These are phyloP conservation scores for Zeugodacus cucurbitae DNA, from an alignment of 1,140 invertebrate species.

Conservation along the genomic window DNA sequence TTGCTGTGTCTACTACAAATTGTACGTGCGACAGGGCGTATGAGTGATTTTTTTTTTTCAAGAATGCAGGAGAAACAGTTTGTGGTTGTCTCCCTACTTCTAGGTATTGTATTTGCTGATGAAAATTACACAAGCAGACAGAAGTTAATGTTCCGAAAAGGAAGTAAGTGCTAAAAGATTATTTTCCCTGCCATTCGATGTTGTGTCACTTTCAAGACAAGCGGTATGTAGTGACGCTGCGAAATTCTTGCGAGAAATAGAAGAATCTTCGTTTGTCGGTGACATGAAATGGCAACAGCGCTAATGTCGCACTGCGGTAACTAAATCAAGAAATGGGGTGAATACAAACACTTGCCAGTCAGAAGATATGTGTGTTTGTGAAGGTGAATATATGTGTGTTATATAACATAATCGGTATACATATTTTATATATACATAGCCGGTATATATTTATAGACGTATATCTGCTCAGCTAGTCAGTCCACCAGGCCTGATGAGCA, in stretches of 20 bases:
- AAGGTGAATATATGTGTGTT: background rate
- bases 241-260: background rate
- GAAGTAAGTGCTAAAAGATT: constrained; percentile 42
- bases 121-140: constrained; percentile 38
- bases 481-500: background rate
- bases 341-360: no score
- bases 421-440: background rate
- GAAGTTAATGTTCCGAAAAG: constrained; percentile 42
- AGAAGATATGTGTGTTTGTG: background rate
- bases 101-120: constrained; percentile 9
- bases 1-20: background rate
- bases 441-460: background rate
- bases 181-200: constrained; percentile 22
- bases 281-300: background rate
- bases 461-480: background rate
- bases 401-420: background rate
- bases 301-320: constrained; percentile 19
- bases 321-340: background rate
- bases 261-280: background rate
- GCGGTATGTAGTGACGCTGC: background rate
- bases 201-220: background rate
- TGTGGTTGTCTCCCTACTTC: background rate
- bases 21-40: background rate
- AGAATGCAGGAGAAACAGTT: background rate
- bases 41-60: constrained; percentile 8